phyloP scores from a whole-genome alignment of 2,888 invertebrate genomes.

The Himalopsyche kuldschensis region DNA sequence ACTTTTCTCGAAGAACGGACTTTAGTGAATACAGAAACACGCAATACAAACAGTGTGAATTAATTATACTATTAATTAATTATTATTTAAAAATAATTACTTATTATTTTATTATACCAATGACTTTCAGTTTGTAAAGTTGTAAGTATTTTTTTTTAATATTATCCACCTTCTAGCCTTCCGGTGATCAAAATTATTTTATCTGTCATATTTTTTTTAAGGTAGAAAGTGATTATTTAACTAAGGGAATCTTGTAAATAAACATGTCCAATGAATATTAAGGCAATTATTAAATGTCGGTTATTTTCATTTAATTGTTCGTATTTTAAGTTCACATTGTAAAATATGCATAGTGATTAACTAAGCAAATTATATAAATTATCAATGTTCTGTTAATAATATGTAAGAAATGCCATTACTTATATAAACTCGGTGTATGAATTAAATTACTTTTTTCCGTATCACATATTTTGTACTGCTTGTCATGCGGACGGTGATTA shows the following conservation, averaged over 20 bases:
- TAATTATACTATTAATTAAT: not conserved
- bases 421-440: not conserved
- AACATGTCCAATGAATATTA: not conserved
- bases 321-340: not conserved
- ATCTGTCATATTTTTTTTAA: not conserved
- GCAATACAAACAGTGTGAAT: not conserved
- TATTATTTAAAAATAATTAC: not conserved
- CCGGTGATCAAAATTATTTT: not conserved
- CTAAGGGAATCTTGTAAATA: not conserved
- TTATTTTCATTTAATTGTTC: not conserved
- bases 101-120: not conserved
- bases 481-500: not conserved
- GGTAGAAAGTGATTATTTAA: not conserved
- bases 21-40: not conserved
- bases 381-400: not conserved
- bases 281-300: not conserved
- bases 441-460: not conserved
- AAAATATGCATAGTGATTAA: not conserved
- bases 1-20: not conserved
- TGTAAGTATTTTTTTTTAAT: not conserved
- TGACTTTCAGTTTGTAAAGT: not conserved
- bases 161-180: too few relatives aligned
- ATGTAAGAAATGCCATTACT: not conserved
- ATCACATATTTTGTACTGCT: not conserved
- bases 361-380: not conserved